Percentiles rank a stretch among this genome's conserved stretches.
Conservation (phyloP, 2,113 vertebrate genomes). For the Syngnathoides biaculeatus region DNA sequence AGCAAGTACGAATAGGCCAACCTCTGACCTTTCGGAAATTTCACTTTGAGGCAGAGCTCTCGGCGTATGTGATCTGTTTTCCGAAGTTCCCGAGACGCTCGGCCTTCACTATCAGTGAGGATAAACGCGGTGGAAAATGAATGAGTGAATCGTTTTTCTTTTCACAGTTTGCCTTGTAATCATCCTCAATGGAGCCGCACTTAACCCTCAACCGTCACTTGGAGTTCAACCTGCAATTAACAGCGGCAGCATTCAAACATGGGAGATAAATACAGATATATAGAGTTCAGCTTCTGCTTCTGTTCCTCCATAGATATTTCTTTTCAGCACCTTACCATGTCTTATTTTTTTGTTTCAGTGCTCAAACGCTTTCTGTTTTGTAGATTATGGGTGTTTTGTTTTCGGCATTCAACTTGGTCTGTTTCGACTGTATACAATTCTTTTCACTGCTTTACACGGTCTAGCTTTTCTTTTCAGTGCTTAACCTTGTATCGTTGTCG, state of each 20-base stretch:
- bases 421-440: not conserved
- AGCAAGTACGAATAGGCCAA: constrained; percentile 54
- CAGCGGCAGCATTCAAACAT: not conserved
- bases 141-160: constrained; percentile 9
- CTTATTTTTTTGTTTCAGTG: not conserved
- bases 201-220: constrained; percentile 11
- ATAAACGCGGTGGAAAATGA: too few species aligned
- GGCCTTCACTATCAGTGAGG: constrained; percentile 22
- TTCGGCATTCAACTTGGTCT: not conserved
- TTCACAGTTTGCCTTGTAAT: constrained; percentile 7
- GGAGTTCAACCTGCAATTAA: constrained; percentile 5
- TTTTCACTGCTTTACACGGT: not conserved
- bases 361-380: not conserved
- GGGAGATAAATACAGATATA: too few species aligned
- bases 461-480: not conserved
- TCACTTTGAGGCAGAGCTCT: constrained; percentile 32
- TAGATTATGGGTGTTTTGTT: not conserved
- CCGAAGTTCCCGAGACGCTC: constrained; percentile 40
- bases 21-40: constrained; percentile 36
- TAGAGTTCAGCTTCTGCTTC: not conserved
- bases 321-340: not conserved
- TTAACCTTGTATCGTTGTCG: not conserved
- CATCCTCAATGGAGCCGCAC: not conserved
- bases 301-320: not conserved
- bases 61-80: constrained; percentile 47